Percentiles rank a stretch among this genome's conserved stretches.
phyloP scores from a whole-genome alignment of 2,797 vertebrate species.

The Premnoplex brunnescens region DNA sequence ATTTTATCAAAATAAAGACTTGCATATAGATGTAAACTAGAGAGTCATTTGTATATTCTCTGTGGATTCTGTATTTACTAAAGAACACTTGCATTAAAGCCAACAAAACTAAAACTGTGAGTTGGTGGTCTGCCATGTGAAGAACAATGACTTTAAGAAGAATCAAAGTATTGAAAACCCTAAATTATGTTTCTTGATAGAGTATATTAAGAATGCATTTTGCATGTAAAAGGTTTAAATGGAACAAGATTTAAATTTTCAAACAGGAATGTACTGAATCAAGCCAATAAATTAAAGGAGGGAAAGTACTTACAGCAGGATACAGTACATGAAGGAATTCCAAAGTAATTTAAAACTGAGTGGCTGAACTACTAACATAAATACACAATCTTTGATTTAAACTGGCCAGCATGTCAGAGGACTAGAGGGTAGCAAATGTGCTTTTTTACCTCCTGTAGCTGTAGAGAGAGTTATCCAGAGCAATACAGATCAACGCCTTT shows the following conservation, averaged over 20 bases:
- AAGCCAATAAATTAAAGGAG: background rate
- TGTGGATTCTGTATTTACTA: background rate
- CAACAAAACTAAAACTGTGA: background rate
- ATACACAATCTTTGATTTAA: background rate
- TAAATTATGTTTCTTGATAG: background rate
- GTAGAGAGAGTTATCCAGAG: background rate
- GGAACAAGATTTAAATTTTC: background rate
- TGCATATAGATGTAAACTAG: background rate
- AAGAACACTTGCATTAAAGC: background rate
- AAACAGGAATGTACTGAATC: background rate
- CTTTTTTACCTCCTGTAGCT: background rate
- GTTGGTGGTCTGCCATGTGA: background rate
- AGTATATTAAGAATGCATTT: background rate
- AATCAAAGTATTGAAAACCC: background rate
- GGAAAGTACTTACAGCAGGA: background rate
- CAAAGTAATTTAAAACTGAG: background rate
- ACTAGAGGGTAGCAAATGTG: background rate
- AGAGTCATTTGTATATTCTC: background rate
- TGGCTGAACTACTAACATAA: background rate
- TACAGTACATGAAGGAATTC: background rate
- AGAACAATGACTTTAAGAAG: background rate
- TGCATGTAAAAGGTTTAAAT: background rate
- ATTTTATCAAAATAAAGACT: background rate
- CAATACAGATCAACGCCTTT: background rate
- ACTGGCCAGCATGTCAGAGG: background rate